Evolutionary conservation across 2,888 invertebrate genomes (phyloP), one percentile per base, ranked within the genome.

Genomic region (Carpatolechia fugitivella): DNA sequence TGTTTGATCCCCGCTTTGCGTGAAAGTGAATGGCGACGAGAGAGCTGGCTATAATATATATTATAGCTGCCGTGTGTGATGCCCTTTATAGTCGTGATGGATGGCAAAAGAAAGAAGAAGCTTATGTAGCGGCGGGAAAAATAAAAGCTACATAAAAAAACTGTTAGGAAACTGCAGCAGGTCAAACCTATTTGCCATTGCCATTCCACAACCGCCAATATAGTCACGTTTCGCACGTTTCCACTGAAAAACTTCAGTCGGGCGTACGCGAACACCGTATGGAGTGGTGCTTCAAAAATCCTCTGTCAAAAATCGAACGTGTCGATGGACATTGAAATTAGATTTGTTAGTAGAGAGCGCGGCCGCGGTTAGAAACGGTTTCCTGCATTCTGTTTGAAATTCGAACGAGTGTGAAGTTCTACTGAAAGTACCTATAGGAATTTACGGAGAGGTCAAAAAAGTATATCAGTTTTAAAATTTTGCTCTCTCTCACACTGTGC

Each of bases 251-350:
- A 48, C 47, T 47, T 47, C 31, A 29, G 44, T 35, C 47, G 14
- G n/a, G 30, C 47, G 35, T 31, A 11, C 48, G 48, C 33, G 48
- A 31, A 48, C 18, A 14, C 55, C 24, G 41, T 3, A 41, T 29
- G 48, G 65, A 71, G 76, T 72, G 75, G 76, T 76, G 68, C 82
- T 85, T 71, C 74, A 80, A 77, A 80, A 77, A 74, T 76, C 72
- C 75, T 78, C 78, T 72, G 75, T 85, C 85, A 85, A 84, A 84
- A 78, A 78, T 73, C 66, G 74, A 61, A 77, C 82, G 79, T 78
- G 78, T 72, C 77, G 78, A 76, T 76, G 72, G 78, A 74, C 67
- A 70, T 61, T 59, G 74, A 85, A 85, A 86, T 86, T 86, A 85
- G 86, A 85, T 86, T 86, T 84, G 86, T 86, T 86, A 86, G 84